Conservation (phyloP, 2,797 vertebrate species). For the Liparis tanakae region DNA sequence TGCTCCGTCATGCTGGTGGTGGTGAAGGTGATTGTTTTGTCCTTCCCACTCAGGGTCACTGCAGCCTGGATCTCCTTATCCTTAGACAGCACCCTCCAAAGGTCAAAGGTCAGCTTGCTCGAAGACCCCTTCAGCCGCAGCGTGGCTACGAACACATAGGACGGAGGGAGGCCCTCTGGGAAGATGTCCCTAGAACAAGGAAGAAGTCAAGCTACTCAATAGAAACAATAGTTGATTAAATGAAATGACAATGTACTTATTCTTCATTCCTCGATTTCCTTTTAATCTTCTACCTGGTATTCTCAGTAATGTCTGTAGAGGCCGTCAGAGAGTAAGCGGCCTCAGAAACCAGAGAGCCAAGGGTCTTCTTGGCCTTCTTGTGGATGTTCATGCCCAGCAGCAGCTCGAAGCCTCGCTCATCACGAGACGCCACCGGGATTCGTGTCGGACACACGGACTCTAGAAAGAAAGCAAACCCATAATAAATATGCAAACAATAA, state of each 20-base stretch:
- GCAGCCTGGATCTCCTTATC: slow-evolving; percentile 79
- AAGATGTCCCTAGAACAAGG: slow-evolving; percentile 81
- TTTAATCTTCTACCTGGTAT: slow-evolving; percentile 74
- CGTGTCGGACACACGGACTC: slow-evolving; percentile 87
- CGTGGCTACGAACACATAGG: slow-evolving; percentile 87
- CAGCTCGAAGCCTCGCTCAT: slow-evolving; percentile 88
- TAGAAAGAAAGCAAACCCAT: slow-evolving; percentile 40
- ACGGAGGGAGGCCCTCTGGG: slow-evolving; percentile 87
- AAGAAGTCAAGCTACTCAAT: slow-evolving; percentile 1
- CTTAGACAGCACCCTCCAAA: slow-evolving; percentile 85
- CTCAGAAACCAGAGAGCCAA: slow-evolving; percentile 81
- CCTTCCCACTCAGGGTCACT: slow-evolving; percentile 78
- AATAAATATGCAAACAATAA: neutral
- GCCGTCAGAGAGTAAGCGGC: slow-evolving; percentile 74
- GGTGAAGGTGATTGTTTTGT: slow-evolving; percentile 77
- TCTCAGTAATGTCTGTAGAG: slow-evolving; percentile 81
- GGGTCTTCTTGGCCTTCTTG: slow-evolving; percentile 79
- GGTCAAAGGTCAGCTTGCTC: slow-evolving; percentile 75
- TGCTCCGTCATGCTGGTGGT: slow-evolving; percentile 68
- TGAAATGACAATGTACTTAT: neutral
- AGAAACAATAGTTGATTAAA: neutral
- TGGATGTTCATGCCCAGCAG: slow-evolving; percentile 84
- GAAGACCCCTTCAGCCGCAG: slow-evolving; percentile 76
- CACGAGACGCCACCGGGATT: slow-evolving; percentile 85
- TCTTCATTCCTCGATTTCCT: neutral